Conservation (phyloP, 2,888 invertebrate genomes). For the Synergus umbraculus region DNA sequence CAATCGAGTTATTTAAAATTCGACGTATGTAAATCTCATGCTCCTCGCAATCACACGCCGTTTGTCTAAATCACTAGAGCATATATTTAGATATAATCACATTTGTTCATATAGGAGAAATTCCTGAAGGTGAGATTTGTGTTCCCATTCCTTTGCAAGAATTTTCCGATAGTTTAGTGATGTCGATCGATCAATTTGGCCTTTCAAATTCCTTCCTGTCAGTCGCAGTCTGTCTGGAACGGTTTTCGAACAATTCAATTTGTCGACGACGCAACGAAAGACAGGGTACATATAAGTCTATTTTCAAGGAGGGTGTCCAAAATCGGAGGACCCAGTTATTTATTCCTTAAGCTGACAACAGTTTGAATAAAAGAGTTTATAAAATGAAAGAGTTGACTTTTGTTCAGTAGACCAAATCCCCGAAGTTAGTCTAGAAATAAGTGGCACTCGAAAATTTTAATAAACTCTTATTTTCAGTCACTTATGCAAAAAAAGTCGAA, state of each 20-base stretch:
- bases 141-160: not conserved
- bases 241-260: slow-evolving; percentile 44
- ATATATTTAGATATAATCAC: slow-evolving; percentile 1
- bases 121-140: slow-evolving; percentile 10
- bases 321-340: not conserved
- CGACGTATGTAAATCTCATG: no score
- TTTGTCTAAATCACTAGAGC: not conserved
- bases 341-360: not conserved
- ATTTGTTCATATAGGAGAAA: not conserved
- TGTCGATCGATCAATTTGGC: slow-evolving; percentile 38
- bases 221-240: slow-evolving; percentile 43
- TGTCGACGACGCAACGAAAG: slow-evolving; percentile 28
- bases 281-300: slow-evolving; percentile 9
- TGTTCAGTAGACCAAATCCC: no score
- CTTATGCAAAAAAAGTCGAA: not conserved
- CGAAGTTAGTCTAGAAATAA: not conserved
- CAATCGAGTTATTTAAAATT: no score
- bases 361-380: not conserved
- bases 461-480: not conserved
- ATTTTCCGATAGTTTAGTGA: slow-evolving; percentile 30
- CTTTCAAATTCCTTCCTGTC: slow-evolving; percentile 47
- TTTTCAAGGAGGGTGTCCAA: not conserved
- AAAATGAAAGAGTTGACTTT: not conserved
- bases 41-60: no score
- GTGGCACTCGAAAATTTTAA: slow-evolving; percentile 1